phyloP scores from a whole-genome alignment of 1,140 invertebrate genomes.

The Rhagoletis pomonella region DNA sequence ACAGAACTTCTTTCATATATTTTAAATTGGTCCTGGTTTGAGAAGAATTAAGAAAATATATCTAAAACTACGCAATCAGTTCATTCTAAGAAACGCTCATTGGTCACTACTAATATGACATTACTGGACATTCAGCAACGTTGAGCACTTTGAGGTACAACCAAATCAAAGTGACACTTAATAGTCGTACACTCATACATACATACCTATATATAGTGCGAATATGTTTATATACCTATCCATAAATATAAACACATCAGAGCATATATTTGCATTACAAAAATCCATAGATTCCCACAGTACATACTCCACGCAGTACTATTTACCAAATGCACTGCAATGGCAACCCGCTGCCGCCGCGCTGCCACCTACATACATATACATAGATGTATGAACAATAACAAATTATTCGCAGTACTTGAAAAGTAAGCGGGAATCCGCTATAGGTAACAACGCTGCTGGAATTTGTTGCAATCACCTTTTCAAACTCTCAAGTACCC shows the following conservation, averaged over 20 bases:
- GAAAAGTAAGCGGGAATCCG: conserved; percentile 28
- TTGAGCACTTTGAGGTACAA: background rate
- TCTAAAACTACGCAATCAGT: no score
- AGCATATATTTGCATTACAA: no score
- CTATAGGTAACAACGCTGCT: conserved; percentile 12
- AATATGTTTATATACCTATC: no score
- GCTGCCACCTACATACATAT: background rate
- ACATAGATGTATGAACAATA: conserved; percentile 1
- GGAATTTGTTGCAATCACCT: conserved; percentile 35
- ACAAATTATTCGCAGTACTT: conserved; percentile 44
- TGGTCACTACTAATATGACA: background rate
- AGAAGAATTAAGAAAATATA: no score
- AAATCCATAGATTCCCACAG: conserved; percentile 8
- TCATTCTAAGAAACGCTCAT: no score
- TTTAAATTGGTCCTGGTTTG: no score
- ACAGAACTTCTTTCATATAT: no score
- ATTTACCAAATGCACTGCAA: background rate
- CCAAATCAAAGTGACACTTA: background rate
- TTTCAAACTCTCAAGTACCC: conserved; percentile 1
- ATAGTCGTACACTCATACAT: no score
- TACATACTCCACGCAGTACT: background rate
- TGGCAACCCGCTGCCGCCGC: conserved; percentile 7
- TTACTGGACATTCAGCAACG: background rate
- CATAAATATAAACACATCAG: no score
- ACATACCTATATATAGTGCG: no score